Conservation (phyloP, 2,888 invertebrate genomes). For the Melipona beecheii region DNA sequence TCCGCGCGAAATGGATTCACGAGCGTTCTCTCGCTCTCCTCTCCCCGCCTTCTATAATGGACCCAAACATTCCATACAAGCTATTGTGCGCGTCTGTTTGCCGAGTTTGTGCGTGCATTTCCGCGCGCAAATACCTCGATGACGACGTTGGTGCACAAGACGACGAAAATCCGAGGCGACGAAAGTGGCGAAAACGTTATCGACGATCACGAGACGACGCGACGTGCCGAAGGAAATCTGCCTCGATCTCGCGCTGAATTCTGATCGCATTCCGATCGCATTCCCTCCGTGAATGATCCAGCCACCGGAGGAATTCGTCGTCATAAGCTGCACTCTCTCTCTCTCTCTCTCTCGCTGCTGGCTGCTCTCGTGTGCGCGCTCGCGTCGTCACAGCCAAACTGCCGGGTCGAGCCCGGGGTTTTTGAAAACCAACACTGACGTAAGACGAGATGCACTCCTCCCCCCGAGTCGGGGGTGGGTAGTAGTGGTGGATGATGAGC, state of each 20-base stretch:
- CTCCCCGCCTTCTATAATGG: conserved; percentile 22
- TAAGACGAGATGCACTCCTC: conserved; percentile 45
- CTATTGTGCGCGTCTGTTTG: conserved; percentile 7
- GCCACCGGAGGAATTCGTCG: conserved; percentile 64
- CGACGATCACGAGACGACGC: conserved; percentile 15
- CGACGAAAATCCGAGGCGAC: background rate
- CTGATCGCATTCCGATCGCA: conserved; percentile 58
- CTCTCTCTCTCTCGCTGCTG: background rate
- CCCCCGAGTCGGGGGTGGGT: too few species aligned
- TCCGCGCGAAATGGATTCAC: conserved; percentile 43
- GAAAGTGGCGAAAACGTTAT: conserved; percentile 7
- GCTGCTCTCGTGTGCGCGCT: too few species aligned
- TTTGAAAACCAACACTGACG: conserved; percentile 64
- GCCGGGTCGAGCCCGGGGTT: conserved; percentile 49
- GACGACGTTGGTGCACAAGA: background rate
- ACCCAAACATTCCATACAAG: conserved; percentile 22
- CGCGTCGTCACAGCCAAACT: conserved; percentile 19
- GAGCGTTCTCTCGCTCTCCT: background rate
- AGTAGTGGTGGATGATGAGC: conserved; percentile 21
- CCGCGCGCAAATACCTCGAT: conserved; percentile 2
- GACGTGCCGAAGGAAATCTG: conserved; percentile 25
- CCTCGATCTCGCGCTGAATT: conserved; percentile 8
- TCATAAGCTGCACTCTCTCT: conserved; percentile 56
- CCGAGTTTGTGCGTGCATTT: conserved; percentile 18
- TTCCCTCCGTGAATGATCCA: conserved; percentile 59